Percentiles rank a stretch among this genome's conserved stretches.
Evolutionary conservation across 1,140 invertebrate species (phyloP).

Genomic region (Ips typographus): DNA sequence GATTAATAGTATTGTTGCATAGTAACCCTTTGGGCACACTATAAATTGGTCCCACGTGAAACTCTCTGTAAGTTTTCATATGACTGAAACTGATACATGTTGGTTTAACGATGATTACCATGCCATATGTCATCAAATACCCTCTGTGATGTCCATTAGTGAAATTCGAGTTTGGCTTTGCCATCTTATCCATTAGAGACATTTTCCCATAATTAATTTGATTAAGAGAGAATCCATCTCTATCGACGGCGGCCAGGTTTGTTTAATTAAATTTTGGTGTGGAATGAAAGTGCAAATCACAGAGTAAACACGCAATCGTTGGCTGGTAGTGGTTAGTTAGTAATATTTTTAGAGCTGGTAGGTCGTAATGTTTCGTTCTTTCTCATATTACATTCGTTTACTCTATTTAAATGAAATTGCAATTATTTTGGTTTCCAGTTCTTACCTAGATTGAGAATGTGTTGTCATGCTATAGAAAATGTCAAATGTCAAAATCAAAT

Average conservation of each 20-base stretch:
- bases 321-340: no score
- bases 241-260: background rate
- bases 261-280: background rate
- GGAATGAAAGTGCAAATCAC: no score
- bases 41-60: background rate
- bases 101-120: slow-evolving; percentile 5
- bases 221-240: slow-evolving; percentile 1
- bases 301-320: no score
- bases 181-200: slow-evolving; percentile 3
- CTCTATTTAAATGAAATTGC: no score
- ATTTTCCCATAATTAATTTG: slow-evolving; percentile 1
- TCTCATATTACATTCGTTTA: no score
- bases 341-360: no score
- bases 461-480: no score
- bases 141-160: background rate
- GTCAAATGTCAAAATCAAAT: no score
- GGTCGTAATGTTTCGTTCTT: no score
- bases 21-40: background rate
- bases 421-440: no score
- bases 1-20: slow-evolving; percentile 10
- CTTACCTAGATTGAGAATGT: no score
- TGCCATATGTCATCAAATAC: background rate
- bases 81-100: background rate
- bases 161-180: background rate
- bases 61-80: background rate